These are phyloP conservation scores for Polypterus bichir DNA, from an alignment of 2,113 vertebrate species.

Conservation along the genomic window DNA sequence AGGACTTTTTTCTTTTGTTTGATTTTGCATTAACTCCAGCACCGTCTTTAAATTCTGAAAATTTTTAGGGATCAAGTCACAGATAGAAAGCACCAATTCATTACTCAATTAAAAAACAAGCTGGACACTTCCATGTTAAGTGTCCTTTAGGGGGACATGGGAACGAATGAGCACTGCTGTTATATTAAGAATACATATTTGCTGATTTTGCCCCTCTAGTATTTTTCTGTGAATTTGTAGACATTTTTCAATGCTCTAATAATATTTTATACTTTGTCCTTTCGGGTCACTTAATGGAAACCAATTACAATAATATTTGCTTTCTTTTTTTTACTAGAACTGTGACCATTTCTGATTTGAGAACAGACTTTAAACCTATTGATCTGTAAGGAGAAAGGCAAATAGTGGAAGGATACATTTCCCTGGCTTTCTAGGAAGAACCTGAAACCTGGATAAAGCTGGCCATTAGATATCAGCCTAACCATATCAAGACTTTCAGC, in stretches of 20 bases:
- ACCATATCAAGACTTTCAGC: slow-evolving; percentile 32
- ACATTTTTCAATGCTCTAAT: too few species aligned
- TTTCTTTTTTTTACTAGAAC: slow-evolving; percentile 13
- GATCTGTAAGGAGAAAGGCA: slow-evolving; percentile 36
- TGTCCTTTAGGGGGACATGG: not conserved
- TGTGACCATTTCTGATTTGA: slow-evolving; percentile 33
- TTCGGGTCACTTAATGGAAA: too few species aligned
- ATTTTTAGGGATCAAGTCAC: slow-evolving; percentile 41
- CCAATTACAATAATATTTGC: too few species aligned
- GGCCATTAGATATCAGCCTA: slow-evolving; percentile 9
- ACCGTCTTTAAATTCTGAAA: slow-evolving; percentile 30
- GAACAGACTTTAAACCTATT: slow-evolving; percentile 28
- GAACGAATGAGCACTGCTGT: too few species aligned
- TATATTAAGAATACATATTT: too few species aligned
- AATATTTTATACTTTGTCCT: too few species aligned
- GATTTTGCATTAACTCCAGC: too few species aligned
- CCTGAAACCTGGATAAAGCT: slow-evolving; percentile 24
- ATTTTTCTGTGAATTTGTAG: too few species aligned
- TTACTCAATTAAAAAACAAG: slow-evolving; percentile 33
- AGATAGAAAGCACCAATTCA: slow-evolving; percentile 37
- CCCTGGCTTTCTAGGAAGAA: slow-evolving; percentile 28
- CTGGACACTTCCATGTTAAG: slow-evolving; percentile 17
- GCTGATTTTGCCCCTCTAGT: too few species aligned
- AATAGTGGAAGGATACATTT: slow-evolving; percentile 30
- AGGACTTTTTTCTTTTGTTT: too few species aligned